These are phyloP conservation scores for Thunnus albacares DNA, from an alignment of 2,797 vertebrate genomes.

Conservation along the genomic window DNA sequence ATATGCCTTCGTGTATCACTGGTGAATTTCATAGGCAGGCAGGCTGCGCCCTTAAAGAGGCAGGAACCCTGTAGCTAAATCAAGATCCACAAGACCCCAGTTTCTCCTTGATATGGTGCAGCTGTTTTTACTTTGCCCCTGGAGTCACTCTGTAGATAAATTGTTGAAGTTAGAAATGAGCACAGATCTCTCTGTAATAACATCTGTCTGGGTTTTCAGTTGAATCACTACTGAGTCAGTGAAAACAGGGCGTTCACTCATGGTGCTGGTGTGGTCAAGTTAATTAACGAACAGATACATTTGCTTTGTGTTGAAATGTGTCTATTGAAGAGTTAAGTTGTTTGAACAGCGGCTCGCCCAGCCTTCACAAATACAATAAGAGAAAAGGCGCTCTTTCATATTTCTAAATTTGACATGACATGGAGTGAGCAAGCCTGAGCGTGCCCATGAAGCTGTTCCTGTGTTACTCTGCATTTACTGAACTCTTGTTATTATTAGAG, in stretches of 20 bases:
- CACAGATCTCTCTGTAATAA: conserved; percentile 15
- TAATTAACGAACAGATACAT: conserved; percentile 49
- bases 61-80: conserved; percentile 48
- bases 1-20: conserved; percentile 48
- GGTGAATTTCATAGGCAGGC: conserved; percentile 58
- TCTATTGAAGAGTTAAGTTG: conserved; percentile 12
- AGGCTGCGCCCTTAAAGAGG: conserved; percentile 62
- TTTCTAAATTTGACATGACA: not conserved
- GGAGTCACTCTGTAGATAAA: not conserved
- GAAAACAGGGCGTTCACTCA: conserved; percentile 53
- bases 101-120: conserved; percentile 38
- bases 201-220: conserved; percentile 38
- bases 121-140: conserved; percentile 45
- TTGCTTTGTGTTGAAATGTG: conserved; percentile 48
- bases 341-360: conserved; percentile 38
- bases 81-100: conserved; percentile 19
- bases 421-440: conserved; percentile 49
- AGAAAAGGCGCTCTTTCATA: conserved; percentile 27
- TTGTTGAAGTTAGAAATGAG: conserved; percentile 27
- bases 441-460: conserved; percentile 25
- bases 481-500: conserved; percentile 22
- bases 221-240: conserved; percentile 50
- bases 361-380: conserved; percentile 32
- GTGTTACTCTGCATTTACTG: conserved; percentile 13
- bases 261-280: conserved; percentile 45